These are phyloP conservation scores for Danaus melanippus DNA, from an alignment of 1,140 invertebrate species.

Conservation along the genomic window DNA sequence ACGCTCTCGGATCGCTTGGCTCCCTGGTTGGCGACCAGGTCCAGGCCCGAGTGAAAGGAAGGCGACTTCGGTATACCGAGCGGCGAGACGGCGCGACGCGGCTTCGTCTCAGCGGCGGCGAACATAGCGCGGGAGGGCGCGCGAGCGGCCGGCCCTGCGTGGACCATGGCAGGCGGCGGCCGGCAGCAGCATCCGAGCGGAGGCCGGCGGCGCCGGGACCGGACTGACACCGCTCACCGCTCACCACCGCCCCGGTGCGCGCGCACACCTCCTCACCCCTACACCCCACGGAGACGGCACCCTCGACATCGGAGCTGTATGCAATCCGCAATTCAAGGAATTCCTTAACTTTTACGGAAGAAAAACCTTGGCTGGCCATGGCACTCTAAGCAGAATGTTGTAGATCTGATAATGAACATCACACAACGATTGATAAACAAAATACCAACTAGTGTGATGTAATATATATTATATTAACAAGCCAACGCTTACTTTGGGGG, in stretches of 20 bases:
- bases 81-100: constrained; percentile 68
- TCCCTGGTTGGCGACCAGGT: constrained; percentile 78
- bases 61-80: constrained; percentile 86
- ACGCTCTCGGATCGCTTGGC: constrained; percentile 66
- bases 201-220: constrained; percentile 57
- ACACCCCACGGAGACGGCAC: constrained; percentile 9
- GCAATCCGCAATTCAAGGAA: too few species aligned
- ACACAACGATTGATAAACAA: too few species aligned
- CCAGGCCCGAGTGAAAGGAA: constrained; percentile 86
- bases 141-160: constrained; percentile 66
- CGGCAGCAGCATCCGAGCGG: constrained; percentile 64
- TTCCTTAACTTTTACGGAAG: too few species aligned
- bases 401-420: too few species aligned
- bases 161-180: constrained; percentile 69
- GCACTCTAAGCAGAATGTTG: too few species aligned
- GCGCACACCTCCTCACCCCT: constrained; percentile 24
- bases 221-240: constrained; percentile 40
- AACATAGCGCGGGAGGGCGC: constrained; percentile 69
- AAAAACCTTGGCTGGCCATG: too few species aligned
- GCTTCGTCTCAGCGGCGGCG: constrained; percentile 69
- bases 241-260: constrained; percentile 28
- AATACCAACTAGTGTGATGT: too few species aligned
- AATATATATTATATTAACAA: too few species aligned
- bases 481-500: too few species aligned
- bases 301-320: too few species aligned